Base-by-base conservation (phyloP, 2,888 invertebrate species). In the Melinaea marsaeus region DNA sequence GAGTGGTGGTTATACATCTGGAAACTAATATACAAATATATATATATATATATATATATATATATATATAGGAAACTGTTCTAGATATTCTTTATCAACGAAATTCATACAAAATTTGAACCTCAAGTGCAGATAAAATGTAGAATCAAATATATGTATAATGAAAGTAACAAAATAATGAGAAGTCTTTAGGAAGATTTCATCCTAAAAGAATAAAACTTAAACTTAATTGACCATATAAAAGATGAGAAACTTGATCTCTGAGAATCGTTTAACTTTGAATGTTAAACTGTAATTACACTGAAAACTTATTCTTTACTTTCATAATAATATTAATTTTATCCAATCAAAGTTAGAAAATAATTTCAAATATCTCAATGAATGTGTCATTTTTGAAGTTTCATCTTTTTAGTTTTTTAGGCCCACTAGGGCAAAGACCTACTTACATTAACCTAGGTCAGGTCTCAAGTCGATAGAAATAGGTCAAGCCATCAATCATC, bases 391-490 rank as follows among this genome's bases (percentile, higher is more conserved):
- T 11, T 32, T 13, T 13, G 13, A 13, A 11, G 32, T 51, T 51
- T 51, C 32, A 51, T 3, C 22, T 51, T 51, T 32, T 32, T 22
- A 32, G 32, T 9, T 32, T 51, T 32, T 46, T 11, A 46, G n/a
- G 46, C n/a, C 46, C 11, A n/a, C 13, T 22, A 22, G 9, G 32
- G 32, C 51, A 9, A 9, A 7, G 3, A 32, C 51, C 51, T 51
- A 51, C 51, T 51, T 51, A 51, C 51, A 51, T 22, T 51, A 51
- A 51, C 51, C 32, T 11, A 51, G 51, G 51, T 51, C 51, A 51
- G 32, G 51, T 32, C 51, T 7, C 48, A 51, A 51, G 51, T 51
- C 51, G 51, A 32, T 32, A 51, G 32, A 51, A 51, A 51, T 51
- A 51, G 51, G 51, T n/a, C 51, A 48, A 37, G 47, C 7, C 51